A percentile compares a stretch with the other conserved stretches of the same genome.
Conservation (phyloP, 2,888 invertebrate species). For the Polietes domitor region DNA sequence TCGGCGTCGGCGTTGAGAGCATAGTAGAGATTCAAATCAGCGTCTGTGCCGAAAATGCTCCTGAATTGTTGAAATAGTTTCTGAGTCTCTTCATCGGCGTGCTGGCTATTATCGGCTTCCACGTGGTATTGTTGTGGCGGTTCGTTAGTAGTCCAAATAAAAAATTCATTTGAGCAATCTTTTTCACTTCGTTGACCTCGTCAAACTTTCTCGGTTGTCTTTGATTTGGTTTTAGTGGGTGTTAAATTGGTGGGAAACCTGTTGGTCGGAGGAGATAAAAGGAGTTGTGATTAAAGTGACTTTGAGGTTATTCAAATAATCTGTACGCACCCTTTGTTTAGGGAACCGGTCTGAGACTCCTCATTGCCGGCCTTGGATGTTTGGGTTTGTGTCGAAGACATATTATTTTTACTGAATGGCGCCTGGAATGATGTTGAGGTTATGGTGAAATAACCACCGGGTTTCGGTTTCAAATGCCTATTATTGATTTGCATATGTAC, state of each 20-base stretch:
- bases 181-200: slow-evolving; percentile 81
- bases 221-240: slow-evolving; percentile 78
- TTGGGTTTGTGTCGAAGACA: slow-evolving; percentile 79
- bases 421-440: slow-evolving; percentile 82
- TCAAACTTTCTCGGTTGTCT: slow-evolving; percentile 80
- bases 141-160: slow-evolving; percentile 68
- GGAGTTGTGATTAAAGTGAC: neutral
- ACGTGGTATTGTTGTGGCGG: slow-evolving; percentile 41
- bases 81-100: slow-evolving; percentile 54
- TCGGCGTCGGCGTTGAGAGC: slow-evolving; percentile 69
- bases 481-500: slow-evolving; percentile 97
- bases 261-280: neutral
- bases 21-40: slow-evolving; percentile 71
- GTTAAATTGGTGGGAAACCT: slow-evolving; percentile 76
- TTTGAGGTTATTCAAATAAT: neutral
- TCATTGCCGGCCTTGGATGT: slow-evolving; percentile 75
- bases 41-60: slow-evolving; percentile 72
- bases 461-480: slow-evolving; percentile 91
- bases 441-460: slow-evolving; percentile 90
- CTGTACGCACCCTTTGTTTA: slow-evolving; percentile 75
- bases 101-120: slow-evolving; percentile 39
- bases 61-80: slow-evolving; percentile 73
- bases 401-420: slow-evolving; percentile 78
- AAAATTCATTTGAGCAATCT: slow-evolving; percentile 79
- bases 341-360: slow-evolving; percentile 74